phyloP scores from a whole-genome alignment of 1,140 invertebrate genomes.

The Caenorhabditis latens region DNA sequence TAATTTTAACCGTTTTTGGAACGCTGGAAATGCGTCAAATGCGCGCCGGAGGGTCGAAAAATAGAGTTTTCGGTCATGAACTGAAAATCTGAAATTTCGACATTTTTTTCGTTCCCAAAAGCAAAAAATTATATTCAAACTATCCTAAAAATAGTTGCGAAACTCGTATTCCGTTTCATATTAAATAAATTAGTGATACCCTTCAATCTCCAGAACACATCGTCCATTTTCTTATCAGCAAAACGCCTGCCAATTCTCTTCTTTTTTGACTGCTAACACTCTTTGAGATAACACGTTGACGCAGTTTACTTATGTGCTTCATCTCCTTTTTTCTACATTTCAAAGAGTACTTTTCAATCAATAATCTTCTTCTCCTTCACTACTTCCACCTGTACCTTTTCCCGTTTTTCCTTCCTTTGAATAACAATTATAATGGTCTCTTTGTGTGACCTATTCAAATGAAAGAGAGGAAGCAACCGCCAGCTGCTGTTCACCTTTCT shows the following conservation, averaged over 20 bases:
- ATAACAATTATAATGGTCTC: constrained; percentile 39
- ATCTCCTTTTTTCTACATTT: neutral
- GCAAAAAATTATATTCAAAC: too few relatives aligned
- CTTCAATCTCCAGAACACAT: neutral
- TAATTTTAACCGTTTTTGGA: too few relatives aligned
- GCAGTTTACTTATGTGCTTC: neutral
- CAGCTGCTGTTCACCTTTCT: constrained; percentile 31
- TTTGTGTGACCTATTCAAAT: constrained; percentile 2
- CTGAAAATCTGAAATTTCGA: too few relatives aligned
- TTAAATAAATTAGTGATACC: neutral
- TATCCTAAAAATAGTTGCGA: too few relatives aligned
- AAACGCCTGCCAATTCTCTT: neutral
- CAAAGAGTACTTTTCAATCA: neutral
- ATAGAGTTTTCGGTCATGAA: too few relatives aligned
- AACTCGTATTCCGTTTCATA: neutral
- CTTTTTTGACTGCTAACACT: neutral
- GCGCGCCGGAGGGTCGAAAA: too few relatives aligned
- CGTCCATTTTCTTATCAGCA: constrained; percentile 15
- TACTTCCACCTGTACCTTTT: neutral
- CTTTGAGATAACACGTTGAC: neutral
- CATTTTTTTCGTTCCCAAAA: too few relatives aligned
- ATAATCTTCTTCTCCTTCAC: neutral
- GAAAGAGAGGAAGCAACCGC: neutral
- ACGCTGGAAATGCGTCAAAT: too few relatives aligned
- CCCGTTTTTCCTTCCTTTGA: neutral